These are phyloP conservation scores for Ancistrus triradiatus DNA, from an alignment of 2,113 vertebrate species.

Conservation along the genomic window DNA sequence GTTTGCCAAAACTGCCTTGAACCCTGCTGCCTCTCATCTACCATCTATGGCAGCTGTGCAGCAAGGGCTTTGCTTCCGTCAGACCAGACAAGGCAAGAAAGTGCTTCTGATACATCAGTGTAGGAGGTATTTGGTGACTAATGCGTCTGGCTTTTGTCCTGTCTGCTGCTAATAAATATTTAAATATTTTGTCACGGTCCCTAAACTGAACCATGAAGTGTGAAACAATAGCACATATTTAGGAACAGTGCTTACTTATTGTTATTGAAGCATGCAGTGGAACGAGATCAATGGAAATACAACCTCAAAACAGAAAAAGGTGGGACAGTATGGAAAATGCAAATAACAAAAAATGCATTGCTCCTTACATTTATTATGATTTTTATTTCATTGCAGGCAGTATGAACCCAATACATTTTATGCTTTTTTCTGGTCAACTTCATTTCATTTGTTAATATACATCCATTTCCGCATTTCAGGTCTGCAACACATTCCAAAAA, in stretches of 20 bases:
- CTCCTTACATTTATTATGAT: too few species aligned
- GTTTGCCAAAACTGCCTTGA: slow-evolving; percentile 20
- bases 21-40: slow-evolving; percentile 12
- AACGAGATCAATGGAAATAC: too few species aligned
- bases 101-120: not conserved
- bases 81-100: slow-evolving; percentile 9
- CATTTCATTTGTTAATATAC: too few species aligned
- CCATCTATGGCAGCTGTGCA: slow-evolving; percentile 33
- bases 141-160: not conserved
- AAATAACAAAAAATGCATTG: too few species aligned
- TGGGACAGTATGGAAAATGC: too few species aligned
- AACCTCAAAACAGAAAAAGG: too few species aligned
- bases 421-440: too few species aligned
- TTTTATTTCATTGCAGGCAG: too few species aligned
- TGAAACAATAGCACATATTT: not conserved
- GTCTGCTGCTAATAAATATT: slow-evolving; percentile 12
- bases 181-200: not conserved
- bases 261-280: not conserved
- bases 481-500: too few species aligned
- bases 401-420: too few species aligned
- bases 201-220: not conserved
- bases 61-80: not conserved
- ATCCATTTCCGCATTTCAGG: too few species aligned
- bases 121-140: slow-evolving; percentile 2
- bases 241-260: not conserved